Percentiles rank a stretch among this genome's conserved stretches.
Evolutionary conservation across 2,113 vertebrate species (phyloP).

Genomic region (Seriola rivoliana): DNA sequence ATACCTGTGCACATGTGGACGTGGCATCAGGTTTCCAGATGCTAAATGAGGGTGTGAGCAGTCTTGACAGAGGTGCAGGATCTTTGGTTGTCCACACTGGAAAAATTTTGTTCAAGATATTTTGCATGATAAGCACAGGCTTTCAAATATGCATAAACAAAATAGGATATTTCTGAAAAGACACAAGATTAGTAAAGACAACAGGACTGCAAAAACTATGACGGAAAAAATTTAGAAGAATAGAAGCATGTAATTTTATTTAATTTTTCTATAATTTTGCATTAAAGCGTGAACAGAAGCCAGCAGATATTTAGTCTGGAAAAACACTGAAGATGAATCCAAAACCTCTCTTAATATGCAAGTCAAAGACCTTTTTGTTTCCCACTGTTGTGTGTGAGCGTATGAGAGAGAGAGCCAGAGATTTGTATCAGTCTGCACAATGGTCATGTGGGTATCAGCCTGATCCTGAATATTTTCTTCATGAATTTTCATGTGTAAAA

Average conservation of each 20-base stretch:
- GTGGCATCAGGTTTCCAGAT: background rate
- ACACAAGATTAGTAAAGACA: background rate
- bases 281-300: background rate
- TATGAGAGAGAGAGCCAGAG: background rate
- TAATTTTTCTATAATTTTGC: background rate
- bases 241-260: background rate
- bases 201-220: background rate
- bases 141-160: no score
- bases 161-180: background rate
- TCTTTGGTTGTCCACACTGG: background rate
- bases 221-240: no score
- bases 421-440: background rate
- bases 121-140: background rate
- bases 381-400: background rate
- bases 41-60: background rate
- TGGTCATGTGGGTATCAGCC: slow-evolving; percentile 20
- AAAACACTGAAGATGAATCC: background rate
- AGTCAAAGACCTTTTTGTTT: slow-evolving; percentile 7
- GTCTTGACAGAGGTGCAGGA: background rate
- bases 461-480: slow-evolving; percentile 6
- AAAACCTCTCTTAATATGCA: background rate
- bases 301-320: background rate
- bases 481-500: background rate
- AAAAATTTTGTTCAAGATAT: background rate
- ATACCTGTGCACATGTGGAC: no score